Conservation (phyloP, 2,113 vertebrate species). For the Actenoides lindsayi region DNA sequence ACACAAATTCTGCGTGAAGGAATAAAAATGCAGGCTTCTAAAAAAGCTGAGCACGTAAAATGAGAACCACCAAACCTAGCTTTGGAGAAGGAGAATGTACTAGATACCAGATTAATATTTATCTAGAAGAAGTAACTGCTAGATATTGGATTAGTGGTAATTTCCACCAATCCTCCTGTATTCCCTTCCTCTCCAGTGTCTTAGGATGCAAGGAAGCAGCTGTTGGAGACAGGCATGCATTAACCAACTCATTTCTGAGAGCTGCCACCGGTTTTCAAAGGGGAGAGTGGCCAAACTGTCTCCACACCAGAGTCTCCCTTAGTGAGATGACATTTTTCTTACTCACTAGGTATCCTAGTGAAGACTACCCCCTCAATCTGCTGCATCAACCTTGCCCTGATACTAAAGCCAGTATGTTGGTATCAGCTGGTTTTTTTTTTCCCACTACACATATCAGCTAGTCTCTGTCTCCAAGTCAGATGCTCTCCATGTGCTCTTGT, state of each 20-base stretch:
- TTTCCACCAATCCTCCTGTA: not conserved
- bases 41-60: not conserved
- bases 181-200: not conserved
- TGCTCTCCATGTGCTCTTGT: not conserved
- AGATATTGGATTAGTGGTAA: not conserved
- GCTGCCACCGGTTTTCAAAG: not conserved
- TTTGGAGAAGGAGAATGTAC: not conserved
- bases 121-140: not conserved
- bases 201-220: not conserved
- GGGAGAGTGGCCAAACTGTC: not conserved
- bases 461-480: not conserved
- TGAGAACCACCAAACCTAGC: not conserved
- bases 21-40: not conserved
- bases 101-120: not conserved
- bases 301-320: not conserved
- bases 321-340: not conserved
- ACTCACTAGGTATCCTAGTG: too few relatives aligned
- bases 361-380: not conserved
- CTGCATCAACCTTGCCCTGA: not conserved
- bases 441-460: not conserved
- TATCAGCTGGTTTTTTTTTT: not conserved
- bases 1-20: not conserved
- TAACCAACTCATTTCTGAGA: not conserved
- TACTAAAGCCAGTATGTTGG: not conserved
- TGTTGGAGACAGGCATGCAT: accelerated